These are phyloP conservation scores for Semnopithecus entellus DNA, from an alignment of 2,113 vertebrate species.

Conservation along the genomic window DNA sequence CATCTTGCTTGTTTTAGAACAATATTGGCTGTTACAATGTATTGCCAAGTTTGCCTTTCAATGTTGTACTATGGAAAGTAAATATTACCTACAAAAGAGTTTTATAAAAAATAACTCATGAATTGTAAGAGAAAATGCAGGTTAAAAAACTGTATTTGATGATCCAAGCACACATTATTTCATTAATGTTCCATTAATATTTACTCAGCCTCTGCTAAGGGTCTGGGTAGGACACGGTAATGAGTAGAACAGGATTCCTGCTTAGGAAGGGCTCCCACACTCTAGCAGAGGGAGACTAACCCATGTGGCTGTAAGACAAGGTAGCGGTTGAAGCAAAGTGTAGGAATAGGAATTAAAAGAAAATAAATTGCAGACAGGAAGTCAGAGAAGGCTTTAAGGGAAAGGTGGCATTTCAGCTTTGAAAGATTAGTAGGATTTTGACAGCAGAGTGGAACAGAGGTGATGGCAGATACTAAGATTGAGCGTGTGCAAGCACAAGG, in stretches of 20 bases:
- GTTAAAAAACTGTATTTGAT: not conserved
- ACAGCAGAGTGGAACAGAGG: not conserved
- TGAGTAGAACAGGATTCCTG: too few relatives aligned
- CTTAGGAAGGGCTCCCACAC: fast-evolving
- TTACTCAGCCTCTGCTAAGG: not conserved
- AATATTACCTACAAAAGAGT: slow-evolving; percentile 21
- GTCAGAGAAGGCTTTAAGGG: not conserved
- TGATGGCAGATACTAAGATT: not conserved
- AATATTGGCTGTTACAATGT: slow-evolving; percentile 24
- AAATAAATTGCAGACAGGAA: not conserved
- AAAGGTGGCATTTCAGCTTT: not conserved
- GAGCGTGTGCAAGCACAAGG: not conserved
- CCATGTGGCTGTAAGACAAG: not conserved
- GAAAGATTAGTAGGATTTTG: not conserved
- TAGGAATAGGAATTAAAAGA: not conserved
- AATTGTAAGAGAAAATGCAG: not conserved
- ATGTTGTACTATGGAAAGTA: not conserved
- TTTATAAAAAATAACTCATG: not conserved
- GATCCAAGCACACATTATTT: not conserved
- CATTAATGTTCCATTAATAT: not conserved
- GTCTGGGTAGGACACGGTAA: not conserved
- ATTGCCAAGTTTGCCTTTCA: slow-evolving; percentile 31
- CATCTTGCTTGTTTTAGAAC: slow-evolving; percentile 48
- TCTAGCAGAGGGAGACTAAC: not conserved
- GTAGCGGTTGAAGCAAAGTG: not conserved